A percentile compares a stretch with the other conserved stretches of the same genome.
Evolutionary conservation across 2,888 invertebrate genomes (phyloP).

Genomic region (Hipparchia sbordonii): DNA sequence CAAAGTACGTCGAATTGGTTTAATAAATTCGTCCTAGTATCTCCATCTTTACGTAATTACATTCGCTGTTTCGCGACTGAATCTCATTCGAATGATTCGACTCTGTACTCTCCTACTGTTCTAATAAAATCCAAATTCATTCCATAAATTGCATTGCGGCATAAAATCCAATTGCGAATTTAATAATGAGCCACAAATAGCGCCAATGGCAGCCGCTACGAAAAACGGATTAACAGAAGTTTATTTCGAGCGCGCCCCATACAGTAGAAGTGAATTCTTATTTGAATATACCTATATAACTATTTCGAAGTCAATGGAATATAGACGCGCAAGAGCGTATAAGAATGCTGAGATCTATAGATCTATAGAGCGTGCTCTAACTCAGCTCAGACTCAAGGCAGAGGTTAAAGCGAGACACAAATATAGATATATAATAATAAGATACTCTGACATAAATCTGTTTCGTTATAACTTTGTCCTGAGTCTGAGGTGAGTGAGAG

Average conservation of each 20-base stretch:
- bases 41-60: constrained; percentile 18
- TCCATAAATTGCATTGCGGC: constrained; percentile 12
- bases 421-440: no score
- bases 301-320: no score
- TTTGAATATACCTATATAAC: no score
- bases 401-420: no score
- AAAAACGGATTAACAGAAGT: constrained; percentile 6
- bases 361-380: no score
- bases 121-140: constrained; percentile 7
- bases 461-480: no score
- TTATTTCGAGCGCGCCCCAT: no score
- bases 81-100: background rate
- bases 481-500: no score
- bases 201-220: constrained; percentile 10
- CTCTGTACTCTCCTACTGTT: background rate
- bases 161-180: constrained; percentile 19
- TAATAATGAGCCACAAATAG: constrained; percentile 26
- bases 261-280: background rate
- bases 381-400: no score
- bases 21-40: constrained; percentile 15
- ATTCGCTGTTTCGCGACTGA: constrained; percentile 5
- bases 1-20: constrained; percentile 16
- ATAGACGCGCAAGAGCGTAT: no score
- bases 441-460: no score
- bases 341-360: no score